A percentile compares a stretch with the other conserved stretches of the same genome.
Evolutionary conservation across 2,797 vertebrate genomes (phyloP).

Genomic region (Scolopax rusticola): DNA sequence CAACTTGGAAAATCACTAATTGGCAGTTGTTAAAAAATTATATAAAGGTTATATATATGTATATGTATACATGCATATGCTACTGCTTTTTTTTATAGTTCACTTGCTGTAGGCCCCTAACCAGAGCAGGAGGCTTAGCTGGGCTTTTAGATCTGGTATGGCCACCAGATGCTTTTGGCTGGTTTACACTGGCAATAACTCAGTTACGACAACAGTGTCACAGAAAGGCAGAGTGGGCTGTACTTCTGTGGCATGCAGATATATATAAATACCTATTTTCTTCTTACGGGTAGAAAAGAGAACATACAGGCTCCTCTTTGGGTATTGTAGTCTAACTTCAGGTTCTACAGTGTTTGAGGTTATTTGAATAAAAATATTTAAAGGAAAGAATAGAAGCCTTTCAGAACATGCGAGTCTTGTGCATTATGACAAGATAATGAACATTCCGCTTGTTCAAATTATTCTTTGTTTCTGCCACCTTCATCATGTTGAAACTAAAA

Average conservation of each 20-base stretch:
- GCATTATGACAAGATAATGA: slow-evolving; percentile 73
- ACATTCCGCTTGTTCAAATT: slow-evolving; percentile 39
- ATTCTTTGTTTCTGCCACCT: slow-evolving; percentile 52
- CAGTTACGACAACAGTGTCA: background rate
- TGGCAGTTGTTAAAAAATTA: background rate
- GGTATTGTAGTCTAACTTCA: slow-evolving; percentile 44
- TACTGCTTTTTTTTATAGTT: background rate
- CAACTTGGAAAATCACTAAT: background rate
- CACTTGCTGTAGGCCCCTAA: background rate
- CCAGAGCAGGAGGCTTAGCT: background rate
- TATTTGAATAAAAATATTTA: slow-evolving; percentile 74
- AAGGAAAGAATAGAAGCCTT: slow-evolving; percentile 55
- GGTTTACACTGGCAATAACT: background rate
- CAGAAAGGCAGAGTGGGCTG: background rate
- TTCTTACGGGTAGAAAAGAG: slow-evolving; percentile 15
- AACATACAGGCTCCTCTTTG: slow-evolving; percentile 17
- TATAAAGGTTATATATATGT: background rate
- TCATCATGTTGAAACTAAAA: slow-evolving; percentile 45
- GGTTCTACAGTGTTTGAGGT: background rate
- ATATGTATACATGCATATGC: background rate
- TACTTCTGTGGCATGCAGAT: background rate
- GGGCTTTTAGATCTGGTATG: background rate
- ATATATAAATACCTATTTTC: slow-evolving; percentile 37
- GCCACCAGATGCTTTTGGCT: background rate
- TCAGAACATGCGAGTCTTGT: slow-evolving; percentile 41